Conservation (phyloP, 2,888 invertebrate genomes). For the Eurytoma californica region DNA sequence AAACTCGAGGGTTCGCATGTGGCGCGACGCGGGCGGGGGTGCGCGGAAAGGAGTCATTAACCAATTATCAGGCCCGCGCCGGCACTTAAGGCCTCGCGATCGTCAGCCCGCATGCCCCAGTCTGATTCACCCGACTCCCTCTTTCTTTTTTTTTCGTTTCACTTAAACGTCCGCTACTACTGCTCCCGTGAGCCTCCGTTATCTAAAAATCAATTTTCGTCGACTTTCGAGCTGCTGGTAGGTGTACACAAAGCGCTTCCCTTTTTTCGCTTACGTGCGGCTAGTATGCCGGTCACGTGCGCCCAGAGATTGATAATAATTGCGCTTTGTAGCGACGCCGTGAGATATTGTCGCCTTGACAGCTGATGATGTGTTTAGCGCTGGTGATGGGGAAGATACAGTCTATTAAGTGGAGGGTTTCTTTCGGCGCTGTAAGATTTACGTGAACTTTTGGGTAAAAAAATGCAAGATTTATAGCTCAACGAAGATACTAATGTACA, state of each 20-base stretch:
- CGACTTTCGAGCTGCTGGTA: constrained; percentile 30
- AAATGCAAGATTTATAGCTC: no score
- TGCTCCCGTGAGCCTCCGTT: not conserved
- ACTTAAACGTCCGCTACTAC: constrained; percentile 15
- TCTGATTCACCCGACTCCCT: constrained; percentile 11
- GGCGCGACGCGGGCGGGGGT: constrained; percentile 26
- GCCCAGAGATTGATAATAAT: constrained; percentile 22
- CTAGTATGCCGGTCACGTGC: constrained; percentile 33
- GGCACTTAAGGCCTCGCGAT: not conserved
- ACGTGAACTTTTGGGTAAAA: no score
- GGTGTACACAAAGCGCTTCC: not conserved
- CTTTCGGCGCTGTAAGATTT: no score
- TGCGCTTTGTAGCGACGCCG: not conserved
- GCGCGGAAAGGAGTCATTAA: constrained; percentile 35
- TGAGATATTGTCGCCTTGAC: not conserved
- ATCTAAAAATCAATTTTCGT: constrained; percentile 52
- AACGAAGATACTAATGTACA: no score
- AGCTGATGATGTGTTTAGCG: constrained; percentile 30
- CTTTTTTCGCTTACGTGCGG: not conserved
- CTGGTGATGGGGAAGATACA: constrained; percentile 9
- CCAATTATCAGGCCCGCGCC: constrained; percentile 42
- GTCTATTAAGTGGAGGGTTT: not conserved
- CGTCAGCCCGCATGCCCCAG: constrained; percentile 34
- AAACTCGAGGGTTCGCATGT: constrained; percentile 14
- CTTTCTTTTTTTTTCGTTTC: constrained; percentile 6